Evolutionary conservation across 2,888 invertebrate genomes (phyloP).

Genomic region (Autographa gamma): DNA sequence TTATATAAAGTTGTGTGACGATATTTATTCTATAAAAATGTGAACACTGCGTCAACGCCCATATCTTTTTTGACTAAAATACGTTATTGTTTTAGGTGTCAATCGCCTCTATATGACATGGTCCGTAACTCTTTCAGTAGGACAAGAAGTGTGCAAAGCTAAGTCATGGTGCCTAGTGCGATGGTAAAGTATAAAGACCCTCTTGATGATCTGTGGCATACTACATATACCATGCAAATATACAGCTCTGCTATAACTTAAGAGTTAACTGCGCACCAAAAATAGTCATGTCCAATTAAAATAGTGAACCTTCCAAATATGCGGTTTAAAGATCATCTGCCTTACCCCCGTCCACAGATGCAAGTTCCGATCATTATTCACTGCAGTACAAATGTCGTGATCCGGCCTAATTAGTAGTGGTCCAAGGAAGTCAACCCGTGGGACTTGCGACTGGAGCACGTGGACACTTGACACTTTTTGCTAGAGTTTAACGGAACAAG

Average conservation of each 20-base stretch:
- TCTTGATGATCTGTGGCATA: too few relatives aligned
- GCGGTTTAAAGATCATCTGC: conserved; percentile 45
- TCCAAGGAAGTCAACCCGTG: conserved; percentile 73
- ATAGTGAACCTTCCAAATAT: conserved; percentile 13
- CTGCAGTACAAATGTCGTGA: conserved; percentile 67
- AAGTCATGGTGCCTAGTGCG: too few relatives aligned
- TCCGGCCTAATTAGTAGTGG: conserved; percentile 68
- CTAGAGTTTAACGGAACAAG: conserved; percentile 74
- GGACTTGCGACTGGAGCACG: conserved; percentile 67
- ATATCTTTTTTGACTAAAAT: too few relatives aligned
- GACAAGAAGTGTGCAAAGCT: too few relatives aligned
- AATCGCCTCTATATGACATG: too few relatives aligned
- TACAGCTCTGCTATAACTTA: not conserved
- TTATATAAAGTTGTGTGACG: too few relatives aligned
- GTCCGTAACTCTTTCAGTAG: too few relatives aligned
- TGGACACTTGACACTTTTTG: conserved; percentile 76
- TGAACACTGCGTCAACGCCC: too few relatives aligned
- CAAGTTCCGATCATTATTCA: conserved; percentile 47
- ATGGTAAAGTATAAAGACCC: too few relatives aligned
- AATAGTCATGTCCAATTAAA: conserved; percentile 23
- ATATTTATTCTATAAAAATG: too few relatives aligned
- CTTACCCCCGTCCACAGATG: conserved; percentile 54
- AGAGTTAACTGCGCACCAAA: too few relatives aligned
- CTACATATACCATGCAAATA: not conserved
- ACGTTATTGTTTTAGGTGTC: too few relatives aligned